Evolutionary conservation across 2,797 vertebrate genomes (phyloP).

Genomic region (Halcyon smyrnensis): DNA sequence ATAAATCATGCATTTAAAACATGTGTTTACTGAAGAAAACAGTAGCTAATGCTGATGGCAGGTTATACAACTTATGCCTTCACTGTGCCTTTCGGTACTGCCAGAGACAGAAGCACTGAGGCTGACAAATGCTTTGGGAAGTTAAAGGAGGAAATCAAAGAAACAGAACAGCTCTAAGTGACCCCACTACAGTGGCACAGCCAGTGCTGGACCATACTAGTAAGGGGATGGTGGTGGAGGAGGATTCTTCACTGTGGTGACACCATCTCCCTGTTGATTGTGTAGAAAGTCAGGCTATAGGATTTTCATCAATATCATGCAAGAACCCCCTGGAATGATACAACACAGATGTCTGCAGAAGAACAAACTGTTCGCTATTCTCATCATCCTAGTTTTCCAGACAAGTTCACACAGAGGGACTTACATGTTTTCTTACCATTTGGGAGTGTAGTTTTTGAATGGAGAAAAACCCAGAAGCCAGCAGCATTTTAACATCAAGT

Average conservation of each 20-base stretch:
- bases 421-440: not conserved
- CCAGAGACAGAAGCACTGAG: not conserved
- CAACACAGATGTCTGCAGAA: not conserved
- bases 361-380: not conserved
- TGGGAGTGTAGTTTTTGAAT: not conserved
- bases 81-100: not conserved
- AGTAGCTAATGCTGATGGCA: not conserved
- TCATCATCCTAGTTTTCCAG: not conserved
- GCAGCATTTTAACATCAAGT: not conserved
- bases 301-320: not conserved
- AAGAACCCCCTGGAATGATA: not conserved
- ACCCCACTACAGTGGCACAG: not conserved
- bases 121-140: not conserved
- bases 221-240: not conserved
- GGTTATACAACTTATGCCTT: not conserved
- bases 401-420: not conserved
- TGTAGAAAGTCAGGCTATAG: not conserved
- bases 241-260: not conserved
- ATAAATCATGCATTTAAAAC: not conserved
- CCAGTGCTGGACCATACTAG: rapidly evolving
- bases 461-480: not conserved
- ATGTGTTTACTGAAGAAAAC: not conserved
- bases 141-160: not conserved
- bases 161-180: not conserved
- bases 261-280: not conserved